Conservation (phyloP, 2,888 invertebrate species). For the Antheraea assamensis region DNA sequence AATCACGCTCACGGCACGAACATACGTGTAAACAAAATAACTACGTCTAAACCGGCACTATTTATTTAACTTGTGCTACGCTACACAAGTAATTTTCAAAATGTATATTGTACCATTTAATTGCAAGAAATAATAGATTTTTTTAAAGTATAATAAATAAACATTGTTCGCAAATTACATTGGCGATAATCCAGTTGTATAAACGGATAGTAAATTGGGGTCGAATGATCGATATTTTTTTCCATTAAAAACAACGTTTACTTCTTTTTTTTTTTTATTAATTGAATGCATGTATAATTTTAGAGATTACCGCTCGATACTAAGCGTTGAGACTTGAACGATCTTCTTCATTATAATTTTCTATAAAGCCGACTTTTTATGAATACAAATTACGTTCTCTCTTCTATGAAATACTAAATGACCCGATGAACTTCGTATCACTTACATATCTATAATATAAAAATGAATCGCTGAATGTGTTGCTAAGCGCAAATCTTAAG, state of each 20-base stretch:
- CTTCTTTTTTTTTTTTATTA: neutral
- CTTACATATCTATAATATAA: too few relatives aligned
- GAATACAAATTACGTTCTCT: too few relatives aligned
- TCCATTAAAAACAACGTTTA: neutral
- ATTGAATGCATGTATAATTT: neutral
- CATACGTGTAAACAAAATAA: too few relatives aligned
- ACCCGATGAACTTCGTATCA: too few relatives aligned
- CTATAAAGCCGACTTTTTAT: too few relatives aligned
- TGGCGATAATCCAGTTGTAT: slow-evolving; percentile 54
- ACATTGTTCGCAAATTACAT: slow-evolving; percentile 42
- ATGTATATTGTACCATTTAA: neutral
- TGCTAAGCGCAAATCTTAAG: too few relatives aligned
- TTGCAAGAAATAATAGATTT: slow-evolving; percentile 22
- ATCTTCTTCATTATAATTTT: neutral
- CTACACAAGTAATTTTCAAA: neutral
- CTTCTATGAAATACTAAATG: too few relatives aligned
- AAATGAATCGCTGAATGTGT: too few relatives aligned
- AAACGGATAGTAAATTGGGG: slow-evolving; percentile 43
- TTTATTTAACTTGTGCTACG: neutral
- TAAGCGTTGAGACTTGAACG: neutral
- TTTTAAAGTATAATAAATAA: slow-evolving; percentile 31
- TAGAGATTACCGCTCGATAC: neutral
- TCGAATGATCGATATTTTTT: neutral
- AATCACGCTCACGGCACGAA: too few relatives aligned
- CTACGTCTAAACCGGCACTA: neutral